Base-by-base conservation (phyloP, 2,888 invertebrate species). In the Isoperla grammatica region DNA sequence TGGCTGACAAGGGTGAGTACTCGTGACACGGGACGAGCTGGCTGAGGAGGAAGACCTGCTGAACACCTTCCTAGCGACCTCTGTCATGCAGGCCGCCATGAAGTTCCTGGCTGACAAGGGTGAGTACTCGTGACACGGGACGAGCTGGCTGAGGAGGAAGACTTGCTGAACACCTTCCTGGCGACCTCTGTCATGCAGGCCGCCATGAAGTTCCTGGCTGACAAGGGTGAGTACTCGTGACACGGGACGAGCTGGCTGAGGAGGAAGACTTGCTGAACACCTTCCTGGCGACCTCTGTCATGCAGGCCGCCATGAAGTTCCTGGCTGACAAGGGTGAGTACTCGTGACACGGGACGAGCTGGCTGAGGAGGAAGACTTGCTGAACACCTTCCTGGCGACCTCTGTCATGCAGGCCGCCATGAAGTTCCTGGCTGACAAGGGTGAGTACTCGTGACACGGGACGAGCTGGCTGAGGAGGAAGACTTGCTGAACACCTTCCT, bases 181-280 rank as follows among this genome's bases (percentile, higher is more conserved):
- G 76, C 82, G 13, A 93, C 93, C 0, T 75, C 82, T 12, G 86
- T 93, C 1, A 88, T 95, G 81, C 79, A 82, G 62, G 76, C 81
- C 66, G 77, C 88, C 1, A 84, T 86, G 78, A 81, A 81, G 57
- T 90, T 87, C 71, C 72, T 86, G 6, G 72, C 78, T 6, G 70
- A 75, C 35, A 85, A 78, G 78, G 79, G 86, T 80, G 45, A 20
- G n/a, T 29, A 6, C 29, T 6, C 67, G 84, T 90, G 22, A 89
- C 88, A 1, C 77, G 85, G 65, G 40, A 65, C 20, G 78, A 79
- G 64, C 63, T 64, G 12, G 64, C 64, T 11, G 93, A 95, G 76
- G 89, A 92, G 73, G 84, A 86, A 65, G 82, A 81, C 22, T 86
- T 95, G 64, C 78, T 96, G 64, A 87, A 91, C 70, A 83, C 84